phyloP scores from a whole-genome alignment of 2,113 vertebrate species.

The Ceyx melanurus region DNA sequence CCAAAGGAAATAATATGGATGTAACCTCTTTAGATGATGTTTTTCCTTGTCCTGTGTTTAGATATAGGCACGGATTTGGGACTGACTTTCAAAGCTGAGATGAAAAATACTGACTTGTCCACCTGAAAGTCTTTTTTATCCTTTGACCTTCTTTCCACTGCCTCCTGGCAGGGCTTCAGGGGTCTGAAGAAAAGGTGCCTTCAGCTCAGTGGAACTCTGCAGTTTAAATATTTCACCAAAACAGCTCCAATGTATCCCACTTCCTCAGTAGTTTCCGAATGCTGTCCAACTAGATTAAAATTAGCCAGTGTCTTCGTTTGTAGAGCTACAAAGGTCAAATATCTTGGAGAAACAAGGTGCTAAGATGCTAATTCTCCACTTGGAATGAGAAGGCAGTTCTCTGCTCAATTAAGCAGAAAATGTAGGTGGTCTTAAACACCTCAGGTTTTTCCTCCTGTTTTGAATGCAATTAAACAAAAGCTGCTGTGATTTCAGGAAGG shows the following conservation, averaged over 20 bases:
- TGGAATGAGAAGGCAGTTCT: not conserved
- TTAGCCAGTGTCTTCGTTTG: constrained; percentile 19
- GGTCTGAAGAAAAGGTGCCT: not conserved
- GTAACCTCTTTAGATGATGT: not conserved
- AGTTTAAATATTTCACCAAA: constrained; percentile 30
- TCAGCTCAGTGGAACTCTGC: not conserved
- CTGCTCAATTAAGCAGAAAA: constrained; percentile 25
- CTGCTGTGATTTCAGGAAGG: not conserved
- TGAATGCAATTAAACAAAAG: not conserved
- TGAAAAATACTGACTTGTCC: not conserved
- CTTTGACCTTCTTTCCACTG: not conserved
- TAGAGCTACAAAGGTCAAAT: constrained; percentile 28
- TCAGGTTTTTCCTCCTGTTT: not conserved
- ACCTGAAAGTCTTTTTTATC: not conserved
- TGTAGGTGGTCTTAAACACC: constrained; percentile 21
- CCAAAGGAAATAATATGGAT: accelerated
- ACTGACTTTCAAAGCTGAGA: not conserved
- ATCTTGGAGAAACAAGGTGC: constrained; percentile 28
- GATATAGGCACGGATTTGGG: not conserved
- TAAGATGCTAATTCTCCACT: constrained; percentile 38
- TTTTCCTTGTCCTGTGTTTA: not conserved
- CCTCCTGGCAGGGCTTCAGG: not conserved
- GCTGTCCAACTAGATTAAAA: constrained; percentile 38
- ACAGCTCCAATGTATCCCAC: not conserved
- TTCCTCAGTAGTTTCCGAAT: not conserved